phyloP scores from a whole-genome alignment of 2,888 invertebrate genomes.

The Caenorhabditis sp. region DNA sequence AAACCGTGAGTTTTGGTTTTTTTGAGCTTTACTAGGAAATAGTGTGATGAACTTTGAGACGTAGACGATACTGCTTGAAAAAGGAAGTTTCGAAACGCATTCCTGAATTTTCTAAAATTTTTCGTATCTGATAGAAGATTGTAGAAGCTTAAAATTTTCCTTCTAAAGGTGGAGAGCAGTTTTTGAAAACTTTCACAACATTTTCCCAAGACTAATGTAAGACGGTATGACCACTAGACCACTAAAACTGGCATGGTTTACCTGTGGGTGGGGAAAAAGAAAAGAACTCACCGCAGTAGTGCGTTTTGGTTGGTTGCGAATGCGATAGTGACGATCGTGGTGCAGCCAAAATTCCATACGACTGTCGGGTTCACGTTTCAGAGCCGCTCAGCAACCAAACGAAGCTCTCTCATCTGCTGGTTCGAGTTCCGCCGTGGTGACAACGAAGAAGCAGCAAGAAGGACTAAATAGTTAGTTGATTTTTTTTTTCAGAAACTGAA shows the following conservation, averaged over 20 bases:
- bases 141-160: no score
- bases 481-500: background rate
- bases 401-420: conserved; percentile 49
- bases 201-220: no score
- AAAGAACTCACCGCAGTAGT: conserved; percentile 70
- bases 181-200: background rate
- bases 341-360: conserved; percentile 77
- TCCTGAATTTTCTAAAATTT: no score
- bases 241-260: no score
- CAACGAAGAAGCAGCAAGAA: conserved; percentile 22
- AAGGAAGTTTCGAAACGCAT: no score
- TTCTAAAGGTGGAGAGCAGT: no score
- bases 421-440: conserved; percentile 19
- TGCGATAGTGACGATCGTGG: conserved; percentile 73
- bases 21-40: no score
- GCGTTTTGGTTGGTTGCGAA: conserved; percentile 71
- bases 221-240: no score
- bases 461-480: conserved; percentile 45
- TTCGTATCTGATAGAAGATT: no score
- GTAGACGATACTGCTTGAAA: no score
- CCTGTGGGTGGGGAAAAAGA: no score
- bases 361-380: conserved; percentile 50
- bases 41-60: no score
- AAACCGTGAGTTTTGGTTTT: conserved; percentile 4
- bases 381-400: conserved; percentile 54